Evolutionary conservation across 2,113 vertebrate genomes (phyloP), one percentile per base, ranked within the genome.

Genomic region (Plestiodon gilberti): DNA sequence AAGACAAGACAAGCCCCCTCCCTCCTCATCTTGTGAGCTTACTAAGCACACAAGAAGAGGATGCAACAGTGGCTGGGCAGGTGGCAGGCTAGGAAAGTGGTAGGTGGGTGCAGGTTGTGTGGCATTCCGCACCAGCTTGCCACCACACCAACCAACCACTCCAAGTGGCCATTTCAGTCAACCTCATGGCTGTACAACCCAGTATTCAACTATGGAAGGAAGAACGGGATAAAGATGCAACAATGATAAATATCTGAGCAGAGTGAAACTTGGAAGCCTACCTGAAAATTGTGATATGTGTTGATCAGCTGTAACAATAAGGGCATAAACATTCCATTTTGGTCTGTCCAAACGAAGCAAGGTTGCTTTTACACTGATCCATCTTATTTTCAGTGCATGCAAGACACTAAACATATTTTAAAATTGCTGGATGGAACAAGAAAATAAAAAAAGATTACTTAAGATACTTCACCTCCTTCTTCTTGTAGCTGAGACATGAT

Each of bases 401-500:
- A 4, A 79, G 67, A 40, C 59, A 69, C 84, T 86, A 76, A 87
- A 55, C 61, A 74, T 59, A n/a, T 62, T 79, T 48, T 25, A 84
- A 74, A 83, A 25, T 59, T 86, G 9, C 38, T 67, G 3, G 6
- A 4, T 15, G 18, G 52, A 3, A 52, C 20, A 78, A 75, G n/a
- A 85, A 40, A 79, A 61, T 35, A 78, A 20, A 9, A 48, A 43
- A 40, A 82, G 62, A 55, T 23, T 18, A 23, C 4, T 77, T 48
- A 77, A 57, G n/a, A 62, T 64, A 87, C 52, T 73, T 93, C 83
- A 95, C 96, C 96, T 95, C 91, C 92, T 65, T 94, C 95, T 61
- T 94, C 95, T 61, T 95, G 94, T n/a, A 94, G 94, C 48, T 95
- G 94, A 75, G 86, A 89, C 61, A 97, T 97, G 82, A 98, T 96